Evolutionary conservation across 2,888 invertebrate species (phyloP).

Genomic region (Synergus itoensis): DNA sequence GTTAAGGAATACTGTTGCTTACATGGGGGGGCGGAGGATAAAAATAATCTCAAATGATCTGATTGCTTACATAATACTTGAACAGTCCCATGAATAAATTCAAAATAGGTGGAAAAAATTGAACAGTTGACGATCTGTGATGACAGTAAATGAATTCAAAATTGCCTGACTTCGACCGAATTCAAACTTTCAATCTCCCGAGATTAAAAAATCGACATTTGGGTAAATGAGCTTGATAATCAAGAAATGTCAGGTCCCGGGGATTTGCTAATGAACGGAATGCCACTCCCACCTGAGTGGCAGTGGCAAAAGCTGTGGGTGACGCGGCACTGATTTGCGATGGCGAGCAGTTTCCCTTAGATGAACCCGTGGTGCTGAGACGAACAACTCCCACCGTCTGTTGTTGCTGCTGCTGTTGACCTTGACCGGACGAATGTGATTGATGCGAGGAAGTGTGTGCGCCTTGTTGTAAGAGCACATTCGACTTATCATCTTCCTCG

Average conservation of each 20-base stretch:
- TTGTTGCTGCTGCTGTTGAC: slow-evolving; percentile 70
- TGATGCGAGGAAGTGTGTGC: slow-evolving; percentile 71
- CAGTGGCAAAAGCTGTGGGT: slow-evolving; percentile 76
- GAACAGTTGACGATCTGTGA: too few relatives aligned
- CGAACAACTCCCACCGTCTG: slow-evolving; percentile 78
- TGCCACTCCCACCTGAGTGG: slow-evolving; percentile 76
- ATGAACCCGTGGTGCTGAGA: slow-evolving; percentile 75
- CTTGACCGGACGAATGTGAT: slow-evolving; percentile 50
- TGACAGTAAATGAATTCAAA: too few relatives aligned
- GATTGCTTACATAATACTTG: too few relatives aligned
- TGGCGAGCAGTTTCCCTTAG: slow-evolving; percentile 78
- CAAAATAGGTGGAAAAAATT: too few relatives aligned
- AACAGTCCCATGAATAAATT: too few relatives aligned
- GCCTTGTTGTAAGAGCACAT: slow-evolving; percentile 80
- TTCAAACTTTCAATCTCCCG: background rate
- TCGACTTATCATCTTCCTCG: slow-evolving; percentile 92
- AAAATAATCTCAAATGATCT: too few relatives aligned
- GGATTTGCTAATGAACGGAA: slow-evolving; percentile 41
- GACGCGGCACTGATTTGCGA: slow-evolving; percentile 75
- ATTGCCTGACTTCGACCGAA: background rate
- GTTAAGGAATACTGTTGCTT: too few relatives aligned
- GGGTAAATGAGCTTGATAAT: background rate
- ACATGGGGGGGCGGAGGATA: too few relatives aligned
- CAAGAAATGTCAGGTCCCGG: background rate
- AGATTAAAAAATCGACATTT: slow-evolving; percentile 28